A percentile compares a stretch with the other conserved stretches of the same genome.
Conservation (phyloP, 2,888 invertebrate species). For the Escarpia spicata region DNA sequence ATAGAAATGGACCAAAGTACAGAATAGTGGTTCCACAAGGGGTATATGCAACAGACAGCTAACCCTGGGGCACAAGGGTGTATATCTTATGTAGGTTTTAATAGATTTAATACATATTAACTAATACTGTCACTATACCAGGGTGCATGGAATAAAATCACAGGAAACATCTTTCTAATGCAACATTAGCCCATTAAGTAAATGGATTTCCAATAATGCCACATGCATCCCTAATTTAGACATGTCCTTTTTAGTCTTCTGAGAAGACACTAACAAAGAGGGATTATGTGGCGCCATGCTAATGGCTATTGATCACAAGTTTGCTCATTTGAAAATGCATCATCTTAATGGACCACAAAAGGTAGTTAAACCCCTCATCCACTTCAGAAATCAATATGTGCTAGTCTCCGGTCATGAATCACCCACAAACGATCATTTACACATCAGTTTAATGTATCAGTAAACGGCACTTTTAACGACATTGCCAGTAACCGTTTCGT, state of each 20-base stretch:
- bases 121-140: too few relatives aligned
- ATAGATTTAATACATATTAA: too few relatives aligned
- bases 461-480: not conserved
- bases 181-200: not conserved
- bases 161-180: not conserved
- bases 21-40: too few relatives aligned
- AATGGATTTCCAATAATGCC: not conserved
- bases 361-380: not conserved
- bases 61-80: too few relatives aligned
- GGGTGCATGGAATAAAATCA: not conserved
- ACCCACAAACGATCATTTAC: not conserved
- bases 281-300: not conserved
- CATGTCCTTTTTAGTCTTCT: not conserved
- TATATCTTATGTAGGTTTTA: too few relatives aligned
- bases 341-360: not conserved
- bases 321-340: not conserved
- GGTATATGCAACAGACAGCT: too few relatives aligned
- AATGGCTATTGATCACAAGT: not conserved
- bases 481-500: not conserved
- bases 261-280: not conserved
- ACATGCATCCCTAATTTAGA: not conserved
- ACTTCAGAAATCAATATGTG: not conserved
- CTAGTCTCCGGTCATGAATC: not conserved
- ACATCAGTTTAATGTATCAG: not conserved
- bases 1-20: too few relatives aligned